Percentiles rank a stretch among this genome's conserved stretches.
Conservation (phyloP, 2,797 vertebrate genomes). For the Adrianichthys oophorus region DNA sequence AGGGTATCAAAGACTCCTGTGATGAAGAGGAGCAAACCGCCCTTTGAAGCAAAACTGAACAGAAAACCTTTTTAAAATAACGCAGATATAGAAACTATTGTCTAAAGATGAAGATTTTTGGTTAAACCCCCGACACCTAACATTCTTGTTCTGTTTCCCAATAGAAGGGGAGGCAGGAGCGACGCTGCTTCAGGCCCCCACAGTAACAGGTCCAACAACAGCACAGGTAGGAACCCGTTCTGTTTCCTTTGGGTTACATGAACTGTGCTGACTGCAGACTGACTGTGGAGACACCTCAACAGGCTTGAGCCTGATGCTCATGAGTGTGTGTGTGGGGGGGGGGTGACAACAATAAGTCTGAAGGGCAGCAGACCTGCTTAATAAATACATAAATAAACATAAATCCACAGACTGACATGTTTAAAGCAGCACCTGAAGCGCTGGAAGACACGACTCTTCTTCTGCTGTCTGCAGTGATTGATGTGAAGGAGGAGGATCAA, state of each 20-base stretch:
- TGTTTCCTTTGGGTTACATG: conserved; percentile 46
- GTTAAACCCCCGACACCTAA: too few relatives aligned
- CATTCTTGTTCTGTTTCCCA: not conserved
- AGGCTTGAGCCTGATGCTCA: conserved; percentile 41
- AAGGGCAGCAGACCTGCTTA: conserved; percentile 44
- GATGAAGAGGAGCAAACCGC: too few relatives aligned
- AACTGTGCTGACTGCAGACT: conserved; percentile 51
- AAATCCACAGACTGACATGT: conserved; percentile 70
- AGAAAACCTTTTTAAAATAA: too few relatives aligned
- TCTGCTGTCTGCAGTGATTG: conserved; percentile 68
- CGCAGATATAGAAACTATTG: too few relatives aligned
- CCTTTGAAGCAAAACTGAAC: too few relatives aligned
- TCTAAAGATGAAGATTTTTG: too few relatives aligned
- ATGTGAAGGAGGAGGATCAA: conserved; percentile 72
- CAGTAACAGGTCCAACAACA: conserved; percentile 67
- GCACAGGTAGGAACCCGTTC: too few relatives aligned
- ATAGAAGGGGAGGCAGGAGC: conserved; percentile 30
- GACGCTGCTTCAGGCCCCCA: conserved; percentile 47
- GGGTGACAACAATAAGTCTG: conserved; percentile 14
- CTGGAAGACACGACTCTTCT: conserved; percentile 51
- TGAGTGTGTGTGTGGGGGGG: conserved; percentile 1
- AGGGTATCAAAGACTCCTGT: conserved; percentile 76
- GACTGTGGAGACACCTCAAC: conserved; percentile 66
- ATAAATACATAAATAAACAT: conserved; percentile 78
- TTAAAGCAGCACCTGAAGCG: conserved; percentile 72